These are phyloP conservation scores for Pseudococcus viburni DNA, from an alignment of 2,888 invertebrate genomes.

Conservation along the genomic window DNA sequence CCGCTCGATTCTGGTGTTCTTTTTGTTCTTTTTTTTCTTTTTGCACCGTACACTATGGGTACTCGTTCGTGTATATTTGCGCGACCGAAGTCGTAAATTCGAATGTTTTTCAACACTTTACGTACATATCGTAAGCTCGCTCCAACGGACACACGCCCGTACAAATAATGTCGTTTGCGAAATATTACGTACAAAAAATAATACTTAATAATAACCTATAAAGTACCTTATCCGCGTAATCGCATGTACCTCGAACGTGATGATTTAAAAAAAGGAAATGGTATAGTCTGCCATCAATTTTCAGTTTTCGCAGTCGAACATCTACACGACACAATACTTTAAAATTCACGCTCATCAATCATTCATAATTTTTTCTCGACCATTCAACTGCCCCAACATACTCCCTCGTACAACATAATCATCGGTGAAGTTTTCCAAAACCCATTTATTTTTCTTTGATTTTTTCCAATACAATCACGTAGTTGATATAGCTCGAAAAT, in stretches of 20 bases:
- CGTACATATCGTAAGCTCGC: background rate
- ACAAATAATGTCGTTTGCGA: background rate
- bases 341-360: background rate
- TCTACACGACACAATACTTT: background rate
- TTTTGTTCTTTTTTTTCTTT: background rate
- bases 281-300: no score
- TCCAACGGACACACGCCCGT: background rate
- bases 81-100: constrained; percentile 9
- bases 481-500: background rate
- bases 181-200: background rate
- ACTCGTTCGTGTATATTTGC: background rate
- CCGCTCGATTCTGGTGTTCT: background rate
- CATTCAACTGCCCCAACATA: no score
- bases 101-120: constrained; percentile 1
- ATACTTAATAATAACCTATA: background rate
- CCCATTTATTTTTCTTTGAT: background rate
- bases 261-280: no score
- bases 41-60: background rate
- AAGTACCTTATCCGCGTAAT: no score
- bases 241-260: no score
- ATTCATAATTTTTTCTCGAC: background rate
- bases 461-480: background rate
- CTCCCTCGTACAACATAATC: no score
- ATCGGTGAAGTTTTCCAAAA: background rate
- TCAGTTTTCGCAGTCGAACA: no score